Evolutionary conservation across 64 coral and sea anemone genomes (phyloP).

Genomic region (Dendronephthya gigantea): DNA sequence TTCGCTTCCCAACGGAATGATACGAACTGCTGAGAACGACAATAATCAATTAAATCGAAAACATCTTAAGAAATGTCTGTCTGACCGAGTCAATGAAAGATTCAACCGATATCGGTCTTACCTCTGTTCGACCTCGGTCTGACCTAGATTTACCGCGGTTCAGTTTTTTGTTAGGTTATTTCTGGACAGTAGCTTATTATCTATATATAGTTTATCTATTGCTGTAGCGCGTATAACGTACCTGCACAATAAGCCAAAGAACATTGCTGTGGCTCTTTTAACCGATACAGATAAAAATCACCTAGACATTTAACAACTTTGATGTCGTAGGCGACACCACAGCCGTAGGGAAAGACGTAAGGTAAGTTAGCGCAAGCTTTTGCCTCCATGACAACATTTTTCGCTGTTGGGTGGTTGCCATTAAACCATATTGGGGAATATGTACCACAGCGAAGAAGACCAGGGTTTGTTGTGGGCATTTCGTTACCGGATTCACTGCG

Average conservation of each 20-base stretch:
- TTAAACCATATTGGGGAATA: background rate
- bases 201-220: no score
- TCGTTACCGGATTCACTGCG: background rate
- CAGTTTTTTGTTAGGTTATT: no score
- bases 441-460: background rate
- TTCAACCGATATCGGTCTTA: no score
- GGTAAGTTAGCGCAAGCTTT: background rate
- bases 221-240: no score
- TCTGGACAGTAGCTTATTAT: no score
- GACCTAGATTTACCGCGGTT: no score
- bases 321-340: background rate
- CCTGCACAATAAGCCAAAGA: background rate
- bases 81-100: no score
- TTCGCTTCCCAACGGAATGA: no score
- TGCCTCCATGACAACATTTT: background rate
- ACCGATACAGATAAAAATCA: background rate
- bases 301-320: constrained; percentile 8
- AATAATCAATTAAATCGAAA: no score
- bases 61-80: no score
- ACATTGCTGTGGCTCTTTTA: background rate
- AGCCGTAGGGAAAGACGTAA: background rate
- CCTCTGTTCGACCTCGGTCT: no score
- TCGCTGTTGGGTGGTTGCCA: background rate
- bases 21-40: no score
- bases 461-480: background rate